phyloP scores from a whole-genome alignment of 2,797 vertebrate genomes.

The Anableps anableps region DNA sequence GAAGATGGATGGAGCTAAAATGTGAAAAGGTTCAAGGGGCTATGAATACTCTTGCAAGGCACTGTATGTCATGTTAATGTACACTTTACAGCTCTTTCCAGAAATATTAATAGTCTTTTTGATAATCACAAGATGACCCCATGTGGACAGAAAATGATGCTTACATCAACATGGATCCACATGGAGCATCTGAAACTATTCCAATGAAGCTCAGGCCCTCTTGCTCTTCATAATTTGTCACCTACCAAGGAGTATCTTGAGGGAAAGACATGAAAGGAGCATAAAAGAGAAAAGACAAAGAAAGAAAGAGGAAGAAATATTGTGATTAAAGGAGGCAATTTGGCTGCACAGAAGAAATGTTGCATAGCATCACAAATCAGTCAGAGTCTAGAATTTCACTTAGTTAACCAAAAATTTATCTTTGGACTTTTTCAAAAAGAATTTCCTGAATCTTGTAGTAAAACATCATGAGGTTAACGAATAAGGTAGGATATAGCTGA shows the following conservation, averaged over 20 bases:
- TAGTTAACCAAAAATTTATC: neutral
- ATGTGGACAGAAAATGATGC: constrained; percentile 12
- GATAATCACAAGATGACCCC: neutral
- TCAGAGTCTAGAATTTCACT: neutral
- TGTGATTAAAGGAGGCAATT: neutral
- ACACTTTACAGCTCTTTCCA: neutral
- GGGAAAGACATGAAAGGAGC: constrained; percentile 12
- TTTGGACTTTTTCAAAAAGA: neutral
- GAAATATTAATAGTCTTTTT: neutral
- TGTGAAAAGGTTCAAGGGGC: neutral
- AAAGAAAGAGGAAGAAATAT: neutral
- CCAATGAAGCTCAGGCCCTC: constrained; percentile 31
- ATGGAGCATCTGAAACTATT: constrained; percentile 27
- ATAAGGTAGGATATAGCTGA: neutral
- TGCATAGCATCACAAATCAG: neutral
- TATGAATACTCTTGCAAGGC: neutral
- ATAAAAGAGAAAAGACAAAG: neutral
- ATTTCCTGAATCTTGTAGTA: neutral
- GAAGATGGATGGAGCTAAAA: neutral
- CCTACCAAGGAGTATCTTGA: constrained; percentile 17
- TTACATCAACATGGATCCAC: constrained; percentile 72
- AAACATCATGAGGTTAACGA: neutral
- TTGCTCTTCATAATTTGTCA: constrained; percentile 33
- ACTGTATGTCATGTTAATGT: neutral
- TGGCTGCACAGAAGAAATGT: neutral